Base-by-base conservation (phyloP, 2,888 invertebrate species). In the Philhelius pedissequus region DNA sequence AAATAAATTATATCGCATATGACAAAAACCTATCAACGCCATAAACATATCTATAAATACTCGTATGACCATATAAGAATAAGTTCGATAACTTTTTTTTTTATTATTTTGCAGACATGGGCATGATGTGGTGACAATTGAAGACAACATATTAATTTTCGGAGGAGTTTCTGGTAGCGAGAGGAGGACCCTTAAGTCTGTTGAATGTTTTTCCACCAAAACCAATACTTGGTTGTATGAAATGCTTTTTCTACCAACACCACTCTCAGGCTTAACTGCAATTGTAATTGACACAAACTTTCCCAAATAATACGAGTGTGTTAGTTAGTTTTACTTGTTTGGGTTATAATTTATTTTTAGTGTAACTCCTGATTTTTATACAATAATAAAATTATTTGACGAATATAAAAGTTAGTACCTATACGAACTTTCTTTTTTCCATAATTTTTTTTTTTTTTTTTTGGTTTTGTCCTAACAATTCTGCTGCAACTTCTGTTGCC, bases 141-240 rank as follows among this genome's bases (percentile, higher is more conserved):
- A 88, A 56, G 88, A 88, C 40, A 86, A 88, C 45, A 88, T 88
- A 54, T 81, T 88, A 27, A 86, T 89, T 58, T 82, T 89, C 71
- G 89, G 89, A n/a, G 89, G 89, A 25, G 88, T 89, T 15, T 88
- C 88, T 11, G 86, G 87, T 2, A 52, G 70, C 22, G 78, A 80
- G n/a, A 87, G 86, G 25, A 58, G 93, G 52, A 94, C 94, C 0
- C 90, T 95, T 20, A 94, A 92, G 88, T 94, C 93, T 87, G 94
- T 94, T 30, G 95, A 95, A 89, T 94, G 94, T 52, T 95, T 93
- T 87, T 94, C 94, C 88, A 94, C 93, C 86, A 93, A 94, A 88
- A 92, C 94, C 74, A 92, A 90, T 4, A 92, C 93, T 9, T 94
- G 94, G 94, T 93, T 94, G 81, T 92, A 93, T 79, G 94, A 94